Conservation (phyloP, 1,140 invertebrate species). For the Plodia interpunctella region DNA sequence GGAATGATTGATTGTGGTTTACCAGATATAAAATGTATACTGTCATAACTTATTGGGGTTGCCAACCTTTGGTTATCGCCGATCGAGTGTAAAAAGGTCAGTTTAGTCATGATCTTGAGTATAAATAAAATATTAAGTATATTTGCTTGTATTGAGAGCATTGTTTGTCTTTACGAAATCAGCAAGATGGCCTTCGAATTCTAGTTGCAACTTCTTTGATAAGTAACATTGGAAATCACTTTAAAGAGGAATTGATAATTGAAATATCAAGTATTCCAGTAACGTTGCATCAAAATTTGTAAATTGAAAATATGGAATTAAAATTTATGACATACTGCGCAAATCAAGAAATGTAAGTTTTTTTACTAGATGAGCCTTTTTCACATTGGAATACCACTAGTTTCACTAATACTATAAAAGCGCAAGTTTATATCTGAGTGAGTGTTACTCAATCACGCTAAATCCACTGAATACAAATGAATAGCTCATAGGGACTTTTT, state of each 20-base stretch:
- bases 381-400: no score
- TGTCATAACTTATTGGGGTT: conserved; percentile 7
- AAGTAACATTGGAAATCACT: background rate
- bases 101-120: conserved; percentile 19
- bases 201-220: background rate
- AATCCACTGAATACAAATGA: no score
- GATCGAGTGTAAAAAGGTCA: conserved; percentile 5
- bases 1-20: conserved; percentile 1
- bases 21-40: background rate
- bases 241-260: background rate
- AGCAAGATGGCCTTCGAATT: background rate
- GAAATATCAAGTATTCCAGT: background rate
- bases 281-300: no score
- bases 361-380: no score
- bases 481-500: no score
- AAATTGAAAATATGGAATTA: no score
- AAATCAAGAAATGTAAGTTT: no score
- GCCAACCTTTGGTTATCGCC: conserved; percentile 3
- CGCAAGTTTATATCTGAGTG: no score
- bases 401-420: no score
- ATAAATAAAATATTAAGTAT: conserved; percentile 24
- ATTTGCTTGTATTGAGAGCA: conserved; percentile 21
- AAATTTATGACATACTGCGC: no score
- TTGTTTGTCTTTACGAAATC: background rate
- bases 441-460: no score